Conservation (phyloP, 2,888 invertebrate species). For the Homarus gammarus region DNA sequence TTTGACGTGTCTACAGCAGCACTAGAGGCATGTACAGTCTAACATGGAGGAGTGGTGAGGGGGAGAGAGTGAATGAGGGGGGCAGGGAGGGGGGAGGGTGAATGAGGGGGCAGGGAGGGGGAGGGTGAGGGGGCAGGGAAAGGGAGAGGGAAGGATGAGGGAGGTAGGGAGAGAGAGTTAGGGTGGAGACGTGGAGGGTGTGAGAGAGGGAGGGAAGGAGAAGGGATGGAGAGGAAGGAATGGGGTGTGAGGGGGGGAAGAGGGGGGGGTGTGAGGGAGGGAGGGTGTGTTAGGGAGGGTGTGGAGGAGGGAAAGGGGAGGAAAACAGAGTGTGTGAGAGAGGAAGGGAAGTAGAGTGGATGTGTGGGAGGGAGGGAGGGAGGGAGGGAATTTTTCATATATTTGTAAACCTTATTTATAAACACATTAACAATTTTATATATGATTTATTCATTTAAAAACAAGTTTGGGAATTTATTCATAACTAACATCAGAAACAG, state of each 20-base stretch:
- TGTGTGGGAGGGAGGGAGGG: background rate
- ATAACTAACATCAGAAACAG: no score
- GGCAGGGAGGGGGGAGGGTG: background rate
- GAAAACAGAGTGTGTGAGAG: background rate
- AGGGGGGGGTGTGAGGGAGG: background rate
- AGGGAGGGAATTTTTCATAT: conserved; percentile 23
- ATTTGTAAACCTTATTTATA: conserved; percentile 21
- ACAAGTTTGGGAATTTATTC: conserved; percentile 13
- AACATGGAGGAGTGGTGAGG: background rate
- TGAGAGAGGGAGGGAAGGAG: background rate
- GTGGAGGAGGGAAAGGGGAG: background rate
- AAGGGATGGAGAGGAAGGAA: background rate
- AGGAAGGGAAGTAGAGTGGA: conserved; percentile 11
- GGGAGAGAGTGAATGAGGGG: background rate
- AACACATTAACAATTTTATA: conserved; percentile 29
- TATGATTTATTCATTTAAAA: conserved; percentile 8
- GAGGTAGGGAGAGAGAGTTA: background rate
- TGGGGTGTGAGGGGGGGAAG: background rate
- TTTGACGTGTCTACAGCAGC: conserved; percentile 18
- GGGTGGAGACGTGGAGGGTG: background rate
- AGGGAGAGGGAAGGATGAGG: background rate
- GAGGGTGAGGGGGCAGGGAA: no score
- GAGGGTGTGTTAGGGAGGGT: background rate
- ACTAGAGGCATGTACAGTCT: conserved; percentile 36
- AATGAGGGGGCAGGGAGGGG: background rate